Base-by-base conservation (phyloP, 2,797 vertebrate genomes). In the Steatocranus sp. region DNA sequence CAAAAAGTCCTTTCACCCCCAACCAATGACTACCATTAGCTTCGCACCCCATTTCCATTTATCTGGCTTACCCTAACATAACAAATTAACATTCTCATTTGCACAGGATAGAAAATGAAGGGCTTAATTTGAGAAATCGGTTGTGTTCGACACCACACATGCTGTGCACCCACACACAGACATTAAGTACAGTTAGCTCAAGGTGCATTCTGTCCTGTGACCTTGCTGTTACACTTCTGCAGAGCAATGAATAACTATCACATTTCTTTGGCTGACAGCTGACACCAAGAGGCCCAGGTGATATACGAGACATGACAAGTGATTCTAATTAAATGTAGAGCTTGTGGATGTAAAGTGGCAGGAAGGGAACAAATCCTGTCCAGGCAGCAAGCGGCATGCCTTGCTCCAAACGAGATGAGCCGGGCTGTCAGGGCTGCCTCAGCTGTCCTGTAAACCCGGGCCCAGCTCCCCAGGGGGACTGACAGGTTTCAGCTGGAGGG, bases 251-350 rank as follows among this genome's bases (percentile, higher is more conserved):
- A 97, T 96, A 96, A 96, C 95, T 96, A 96, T 97, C 96, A 93
- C 96, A 96, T 97, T 96, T 95, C 95, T 91, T 94, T 95, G 92
- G 94, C 94, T 96, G 96, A 96, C 96, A 97, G 96, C 95, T 97
- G 96, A 96, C 96, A 97, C 94, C 93, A 92, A 93, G 94, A 91
- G 93, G 95, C 94, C 87, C 94, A 95, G 95, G 96, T 97, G 96
- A 97, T 96, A 95, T 96, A 97, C 95, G 91, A 96, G 96, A 97
- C 96, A 96, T 96, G 96, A 96, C 96, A 96, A 96, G 95, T 96
- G 95, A 96, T 96, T 96, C 95, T 96, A 96, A 97, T 96, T 96
- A 97, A 96, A 97, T 94, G 94, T 95, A 94, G 95, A 95, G 95
- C 94, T 94, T 89, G 93, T 93, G 95, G 94, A 96, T 96, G 95